Conservation (phyloP, 2,888 invertebrate genomes). For the Drosophila basisetae region DNA sequence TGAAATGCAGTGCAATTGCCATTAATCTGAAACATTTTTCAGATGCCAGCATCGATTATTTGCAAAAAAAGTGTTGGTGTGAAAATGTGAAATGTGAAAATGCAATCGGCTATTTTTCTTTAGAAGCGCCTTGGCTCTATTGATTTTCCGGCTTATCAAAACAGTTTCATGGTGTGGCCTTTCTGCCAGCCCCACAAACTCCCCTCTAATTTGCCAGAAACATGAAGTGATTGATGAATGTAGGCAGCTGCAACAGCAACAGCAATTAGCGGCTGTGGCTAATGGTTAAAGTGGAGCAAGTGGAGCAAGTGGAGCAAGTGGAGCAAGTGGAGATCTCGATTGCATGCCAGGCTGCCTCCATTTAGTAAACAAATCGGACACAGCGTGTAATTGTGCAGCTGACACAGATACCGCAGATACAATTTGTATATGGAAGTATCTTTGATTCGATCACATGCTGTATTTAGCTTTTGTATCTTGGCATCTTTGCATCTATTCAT, state of each 20-base stretch:
- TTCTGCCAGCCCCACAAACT: background rate
- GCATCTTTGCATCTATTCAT: background rate
- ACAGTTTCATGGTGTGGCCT: constrained; percentile 15
- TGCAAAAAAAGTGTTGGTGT: constrained; percentile 16
- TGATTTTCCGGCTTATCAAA: constrained; percentile 42
- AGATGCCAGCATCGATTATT: constrained; percentile 21
- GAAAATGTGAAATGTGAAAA: constrained; percentile 9
- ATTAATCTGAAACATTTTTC: constrained; percentile 19
- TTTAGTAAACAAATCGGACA: constrained; percentile 71
- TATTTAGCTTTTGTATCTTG: background rate
- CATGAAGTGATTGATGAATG: constrained; percentile 53
- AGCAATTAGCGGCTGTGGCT: constrained; percentile 51
- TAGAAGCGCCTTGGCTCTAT: constrained; percentile 25
- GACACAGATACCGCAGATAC: constrained; percentile 38
- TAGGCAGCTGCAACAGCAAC: constrained; percentile 24
- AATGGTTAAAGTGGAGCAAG: constrained; percentile 58
- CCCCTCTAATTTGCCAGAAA: constrained; percentile 43
- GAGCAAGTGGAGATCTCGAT: constrained; percentile 49
- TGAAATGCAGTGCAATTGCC: constrained; percentile 22
- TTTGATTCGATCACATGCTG: constrained; percentile 14
- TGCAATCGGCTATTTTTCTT: constrained; percentile 22
- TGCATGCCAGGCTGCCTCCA: constrained; percentile 30
- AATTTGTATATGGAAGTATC: constrained; percentile 16
- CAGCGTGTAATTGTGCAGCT: constrained; percentile 55
- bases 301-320: constrained; percentile 50